These are phyloP conservation scores for Temnothorax nylanderi DNA, from an alignment of 1,140 invertebrate genomes.

Conservation along the genomic window DNA sequence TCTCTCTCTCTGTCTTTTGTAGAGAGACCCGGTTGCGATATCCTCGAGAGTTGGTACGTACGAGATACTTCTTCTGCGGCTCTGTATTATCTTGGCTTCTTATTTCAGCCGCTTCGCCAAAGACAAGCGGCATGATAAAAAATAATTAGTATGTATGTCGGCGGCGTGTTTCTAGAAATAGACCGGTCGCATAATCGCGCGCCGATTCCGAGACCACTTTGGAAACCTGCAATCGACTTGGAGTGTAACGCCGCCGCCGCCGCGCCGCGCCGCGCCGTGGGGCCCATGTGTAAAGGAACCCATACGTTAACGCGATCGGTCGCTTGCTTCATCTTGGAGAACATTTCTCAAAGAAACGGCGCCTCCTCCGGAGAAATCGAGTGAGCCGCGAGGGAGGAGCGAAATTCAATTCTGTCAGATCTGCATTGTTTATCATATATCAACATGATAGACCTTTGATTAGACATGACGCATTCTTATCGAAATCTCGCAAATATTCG, in stretches of 20 bases:
- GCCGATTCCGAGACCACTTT: conserved; percentile 79
- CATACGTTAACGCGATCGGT: conserved; percentile 28
- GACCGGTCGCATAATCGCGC: conserved; percentile 80
- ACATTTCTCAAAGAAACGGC: conserved; percentile 21
- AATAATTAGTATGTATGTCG: conserved; percentile 82
- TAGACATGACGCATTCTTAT: not conserved
- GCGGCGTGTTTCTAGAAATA: conserved; percentile 80
- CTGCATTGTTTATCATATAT: not conserved
- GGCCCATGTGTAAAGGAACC: not conserved
- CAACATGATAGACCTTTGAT: not conserved
- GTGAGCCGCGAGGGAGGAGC: not conserved
- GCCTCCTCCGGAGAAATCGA: not conserved
- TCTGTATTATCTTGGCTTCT: conserved; percentile 49
- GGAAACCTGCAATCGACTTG: conserved; percentile 77
- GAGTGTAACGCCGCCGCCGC: not conserved
- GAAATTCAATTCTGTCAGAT: conserved; percentile 2
- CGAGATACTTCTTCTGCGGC: conserved; percentile 35
- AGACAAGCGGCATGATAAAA: conserved; percentile 76
- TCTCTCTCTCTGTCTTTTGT: conserved; percentile 15
- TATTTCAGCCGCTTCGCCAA: conserved; percentile 47
- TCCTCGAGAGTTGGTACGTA: conserved; percentile 17
- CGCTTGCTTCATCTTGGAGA: not conserved
- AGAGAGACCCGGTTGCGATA: conserved; percentile 39
- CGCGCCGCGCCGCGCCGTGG: not conserved
- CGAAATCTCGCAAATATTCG: conserved; percentile 1